phyloP scores from a whole-genome alignment of 2,797 vertebrate genomes.

The Rhinogobio ventralis region DNA sequence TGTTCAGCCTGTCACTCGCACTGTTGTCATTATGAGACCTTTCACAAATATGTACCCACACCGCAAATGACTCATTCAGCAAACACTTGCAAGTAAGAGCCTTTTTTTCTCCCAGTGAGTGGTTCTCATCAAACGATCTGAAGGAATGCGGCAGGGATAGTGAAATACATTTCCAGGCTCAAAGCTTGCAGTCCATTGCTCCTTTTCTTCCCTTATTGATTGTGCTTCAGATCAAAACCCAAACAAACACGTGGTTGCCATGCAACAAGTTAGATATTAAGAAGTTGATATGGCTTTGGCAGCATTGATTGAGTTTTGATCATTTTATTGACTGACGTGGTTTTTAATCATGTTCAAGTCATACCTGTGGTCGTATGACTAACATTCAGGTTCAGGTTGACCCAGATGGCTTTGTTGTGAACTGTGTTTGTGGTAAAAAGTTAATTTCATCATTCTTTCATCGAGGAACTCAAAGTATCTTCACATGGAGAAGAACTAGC shows the following conservation, averaged over 20 bases:
- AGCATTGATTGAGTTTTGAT: constrained; percentile 43
- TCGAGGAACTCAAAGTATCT: background rate
- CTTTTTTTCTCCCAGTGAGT: constrained; percentile 41
- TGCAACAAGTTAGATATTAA: constrained; percentile 57
- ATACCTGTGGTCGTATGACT: background rate
- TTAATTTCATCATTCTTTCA: background rate
- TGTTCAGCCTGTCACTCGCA: constrained; percentile 55
- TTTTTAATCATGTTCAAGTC: constrained; percentile 36
- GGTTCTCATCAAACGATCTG: constrained; percentile 62
- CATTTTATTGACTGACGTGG: constrained; percentile 21
- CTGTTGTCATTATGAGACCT: constrained; percentile 63
- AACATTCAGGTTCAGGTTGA: background rate
- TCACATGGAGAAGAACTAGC: background rate
- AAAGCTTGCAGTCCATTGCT: constrained; percentile 44
- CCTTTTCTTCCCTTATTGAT: constrained; percentile 45
- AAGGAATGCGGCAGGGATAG: constrained; percentile 65
- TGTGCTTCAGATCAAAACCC: constrained; percentile 52
- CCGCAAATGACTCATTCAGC: constrained; percentile 63
- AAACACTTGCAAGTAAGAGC: constrained; percentile 56
- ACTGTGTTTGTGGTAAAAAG: background rate
- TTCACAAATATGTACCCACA: constrained; percentile 64
- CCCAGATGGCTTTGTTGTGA: background rate
- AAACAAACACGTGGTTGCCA: constrained; percentile 54
- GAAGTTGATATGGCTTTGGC: constrained; percentile 29
- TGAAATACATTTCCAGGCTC: constrained; percentile 55